phyloP scores from a whole-genome alignment of 2,888 invertebrate genomes.

The Venusia cambrica region DNA sequence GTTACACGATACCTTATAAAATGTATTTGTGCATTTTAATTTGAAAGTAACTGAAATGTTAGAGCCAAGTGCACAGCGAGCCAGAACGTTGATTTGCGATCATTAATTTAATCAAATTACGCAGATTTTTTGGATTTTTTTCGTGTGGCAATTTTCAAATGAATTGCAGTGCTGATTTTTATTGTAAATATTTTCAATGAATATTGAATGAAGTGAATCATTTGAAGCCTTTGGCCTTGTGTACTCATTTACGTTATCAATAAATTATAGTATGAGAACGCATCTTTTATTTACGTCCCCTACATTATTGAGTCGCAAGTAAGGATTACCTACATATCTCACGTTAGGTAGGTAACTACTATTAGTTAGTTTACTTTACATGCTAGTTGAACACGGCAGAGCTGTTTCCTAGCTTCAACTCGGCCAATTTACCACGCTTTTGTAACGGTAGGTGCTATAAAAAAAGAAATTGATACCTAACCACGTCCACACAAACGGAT shows the following conservation, averaged over 20 bases:
- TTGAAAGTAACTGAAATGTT: conserved; percentile 29
- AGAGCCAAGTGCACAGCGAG: conserved; percentile 74
- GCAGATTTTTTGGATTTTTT: conserved; percentile 54
- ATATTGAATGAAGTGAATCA: conserved; percentile 78
- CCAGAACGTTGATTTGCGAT: conserved; percentile 75
- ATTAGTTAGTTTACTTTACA: too few relatives aligned
- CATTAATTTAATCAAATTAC: conserved; percentile 40
- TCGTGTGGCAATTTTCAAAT: conserved; percentile 62
- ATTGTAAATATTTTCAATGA: conserved; percentile 78
- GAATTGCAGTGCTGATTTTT: conserved; percentile 73
- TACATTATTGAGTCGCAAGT: too few relatives aligned
- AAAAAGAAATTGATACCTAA: too few relatives aligned
- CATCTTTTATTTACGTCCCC: conserved; percentile 41
- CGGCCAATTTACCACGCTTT: too few relatives aligned
- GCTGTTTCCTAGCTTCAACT: too few relatives aligned
- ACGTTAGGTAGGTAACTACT: too few relatives aligned
- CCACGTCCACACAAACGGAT: too few relatives aligned
- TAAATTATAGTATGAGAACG: conserved; percentile 76
- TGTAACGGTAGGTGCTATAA: too few relatives aligned
- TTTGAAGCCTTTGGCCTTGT: conserved; percentile 80
- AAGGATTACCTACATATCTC: too few relatives aligned
- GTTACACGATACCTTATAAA: conserved; percentile 49
- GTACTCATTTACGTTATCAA: conserved; percentile 82
- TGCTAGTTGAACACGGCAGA: too few relatives aligned
- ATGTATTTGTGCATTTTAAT: conserved; percentile 41